Evolutionary conservation across 2,888 invertebrate species (phyloP).

Genomic region (Tortrix viridana): DNA sequence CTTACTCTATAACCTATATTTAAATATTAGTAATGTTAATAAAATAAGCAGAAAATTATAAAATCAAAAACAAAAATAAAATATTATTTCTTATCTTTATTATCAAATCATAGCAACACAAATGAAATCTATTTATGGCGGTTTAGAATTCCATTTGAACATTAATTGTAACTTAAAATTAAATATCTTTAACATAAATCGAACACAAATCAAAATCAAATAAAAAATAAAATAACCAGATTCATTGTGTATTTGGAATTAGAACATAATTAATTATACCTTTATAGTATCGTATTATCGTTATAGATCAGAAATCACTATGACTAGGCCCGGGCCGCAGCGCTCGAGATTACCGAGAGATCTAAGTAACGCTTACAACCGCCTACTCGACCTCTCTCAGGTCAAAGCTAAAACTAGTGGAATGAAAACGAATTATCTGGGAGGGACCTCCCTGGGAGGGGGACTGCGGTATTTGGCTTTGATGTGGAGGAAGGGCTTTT

Average conservation of each 20-base stretch:
- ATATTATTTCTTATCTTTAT: slow-evolving; percentile 46
- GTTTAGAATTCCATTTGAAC: slow-evolving; percentile 39
- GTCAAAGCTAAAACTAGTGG: slow-evolving; percentile 64
- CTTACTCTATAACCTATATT: background rate
- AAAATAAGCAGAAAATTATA: slow-evolving; percentile 40
- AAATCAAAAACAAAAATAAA: slow-evolving; percentile 47
- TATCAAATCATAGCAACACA: slow-evolving; percentile 47
- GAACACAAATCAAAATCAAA: slow-evolving; percentile 45
- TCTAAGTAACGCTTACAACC: slow-evolving; percentile 63
- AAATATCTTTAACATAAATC: slow-evolving; percentile 35
- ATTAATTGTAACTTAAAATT: slow-evolving; percentile 38
- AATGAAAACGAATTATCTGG: slow-evolving; percentile 76
- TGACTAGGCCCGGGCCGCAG: slow-evolving; percentile 63
- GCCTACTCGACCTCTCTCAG: slow-evolving; percentile 43
- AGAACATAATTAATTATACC: slow-evolving; percentile 47
- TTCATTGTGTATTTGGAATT: slow-evolving; percentile 51
- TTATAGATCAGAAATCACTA: slow-evolving; percentile 46
- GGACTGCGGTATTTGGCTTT: slow-evolving; percentile 89
- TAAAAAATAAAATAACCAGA: slow-evolving; percentile 48
- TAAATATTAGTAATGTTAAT: slow-evolving; percentile 1
- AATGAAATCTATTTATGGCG: slow-evolving; percentile 42
- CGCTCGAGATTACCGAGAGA: slow-evolving; percentile 69
- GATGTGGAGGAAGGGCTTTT: slow-evolving; percentile 87
- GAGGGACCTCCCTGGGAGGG: slow-evolving; percentile 85
- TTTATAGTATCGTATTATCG: slow-evolving; percentile 29